Conservation (phyloP, 2,113 vertebrate species). For the Chlorodrepanis virens region DNA sequence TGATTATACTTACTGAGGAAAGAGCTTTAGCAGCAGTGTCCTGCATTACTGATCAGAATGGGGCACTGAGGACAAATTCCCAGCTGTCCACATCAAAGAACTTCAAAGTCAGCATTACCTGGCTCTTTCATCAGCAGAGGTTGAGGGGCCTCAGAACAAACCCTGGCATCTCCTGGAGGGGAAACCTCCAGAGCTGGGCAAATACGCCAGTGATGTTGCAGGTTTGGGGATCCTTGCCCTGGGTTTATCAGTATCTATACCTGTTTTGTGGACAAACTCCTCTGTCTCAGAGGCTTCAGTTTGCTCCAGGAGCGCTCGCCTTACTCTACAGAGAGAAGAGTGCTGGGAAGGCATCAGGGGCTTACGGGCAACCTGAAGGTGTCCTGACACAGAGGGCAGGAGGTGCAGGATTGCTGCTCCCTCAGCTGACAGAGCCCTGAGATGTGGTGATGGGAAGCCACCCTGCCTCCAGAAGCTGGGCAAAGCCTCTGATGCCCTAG, state of each 20-base stretch:
- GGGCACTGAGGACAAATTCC: constrained; percentile 13
- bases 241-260: not conserved
- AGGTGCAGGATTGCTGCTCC: not conserved
- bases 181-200: not conserved
- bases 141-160: constrained; percentile 14
- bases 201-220: not conserved
- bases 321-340: constrained; percentile 34
- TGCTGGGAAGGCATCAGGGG: not conserved
- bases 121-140: not conserved
- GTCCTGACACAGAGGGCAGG: not conserved
- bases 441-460: not conserved
- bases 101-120: constrained; percentile 7
- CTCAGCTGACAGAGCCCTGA: not conserved
- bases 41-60: not conserved
- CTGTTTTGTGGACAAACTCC: not conserved
- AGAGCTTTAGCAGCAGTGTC: constrained; percentile 9
- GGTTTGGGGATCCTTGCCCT: not conserved
- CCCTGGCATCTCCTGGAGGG: not conserved
- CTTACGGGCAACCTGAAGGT: not conserved
- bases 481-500: not conserved
- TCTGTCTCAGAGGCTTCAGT: not conserved
- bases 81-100: constrained; percentile 29
- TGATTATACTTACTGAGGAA: constrained; percentile 59
- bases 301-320: not conserved
- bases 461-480: not conserved